Conservation (phyloP, 2,888 invertebrate genomes). For the Caenorhabditis sinica region DNA sequence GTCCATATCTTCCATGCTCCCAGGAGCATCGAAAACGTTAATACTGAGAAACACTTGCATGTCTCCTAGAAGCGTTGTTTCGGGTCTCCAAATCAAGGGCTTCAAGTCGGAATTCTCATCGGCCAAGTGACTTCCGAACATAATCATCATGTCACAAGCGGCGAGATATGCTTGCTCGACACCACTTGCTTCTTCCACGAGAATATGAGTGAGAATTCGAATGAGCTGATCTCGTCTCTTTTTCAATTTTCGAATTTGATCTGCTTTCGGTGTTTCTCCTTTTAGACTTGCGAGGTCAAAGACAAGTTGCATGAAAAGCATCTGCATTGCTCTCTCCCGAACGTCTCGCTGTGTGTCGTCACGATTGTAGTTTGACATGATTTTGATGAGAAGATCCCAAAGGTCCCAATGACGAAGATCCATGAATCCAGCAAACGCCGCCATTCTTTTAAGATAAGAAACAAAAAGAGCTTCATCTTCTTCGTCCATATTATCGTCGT, state of each 20-base stretch:
- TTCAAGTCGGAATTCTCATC: constrained; percentile 81
- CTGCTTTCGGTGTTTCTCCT: constrained; percentile 77
- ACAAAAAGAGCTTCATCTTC: constrained; percentile 95
- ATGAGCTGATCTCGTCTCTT: constrained; percentile 90
- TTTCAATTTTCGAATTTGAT: constrained; percentile 87
- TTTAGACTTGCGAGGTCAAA: constrained; percentile 92
- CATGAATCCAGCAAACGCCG: constrained; percentile 92
- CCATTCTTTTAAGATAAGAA: constrained; percentile 94
- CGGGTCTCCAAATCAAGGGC: constrained; percentile 85
- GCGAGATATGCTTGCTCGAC: constrained; percentile 90
- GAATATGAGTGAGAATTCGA: constrained; percentile 88
- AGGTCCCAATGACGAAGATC: constrained; percentile 95
- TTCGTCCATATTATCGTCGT: constrained; percentile 90
- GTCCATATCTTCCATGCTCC: constrained; percentile 48
- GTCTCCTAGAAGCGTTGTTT: constrained; percentile 44
- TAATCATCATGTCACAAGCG: constrained; percentile 95
- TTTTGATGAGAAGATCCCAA: constrained; percentile 88
- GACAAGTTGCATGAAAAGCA: constrained; percentile 91
- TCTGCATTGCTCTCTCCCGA: constrained; percentile 90
- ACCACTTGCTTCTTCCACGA: constrained; percentile 84
- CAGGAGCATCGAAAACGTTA: constrained; percentile 76
- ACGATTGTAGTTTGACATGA: constrained; percentile 61
- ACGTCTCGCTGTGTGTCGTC: constrained; percentile 85
- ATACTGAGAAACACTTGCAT: constrained; percentile 74
- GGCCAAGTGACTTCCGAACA: constrained; percentile 92